Evolutionary conservation across 2,797 vertebrate species (phyloP), one percentile per base, ranked within the genome.

Genomic region (Artibeus lituratus): DNA sequence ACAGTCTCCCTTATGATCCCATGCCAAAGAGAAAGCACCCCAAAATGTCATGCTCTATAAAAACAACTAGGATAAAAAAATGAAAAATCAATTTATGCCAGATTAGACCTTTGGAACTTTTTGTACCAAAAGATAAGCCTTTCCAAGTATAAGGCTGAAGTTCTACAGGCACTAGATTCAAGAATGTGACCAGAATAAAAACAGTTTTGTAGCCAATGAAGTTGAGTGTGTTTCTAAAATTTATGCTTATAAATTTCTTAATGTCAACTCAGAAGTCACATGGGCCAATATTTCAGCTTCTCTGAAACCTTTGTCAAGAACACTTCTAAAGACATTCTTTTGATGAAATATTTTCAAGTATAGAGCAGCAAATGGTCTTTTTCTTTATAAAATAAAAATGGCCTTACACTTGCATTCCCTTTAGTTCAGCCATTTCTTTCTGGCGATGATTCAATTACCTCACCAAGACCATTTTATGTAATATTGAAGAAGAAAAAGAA

Each of bases 361-460:
- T 37, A 73, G 1, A 87, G 77, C 59, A 37, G 37, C 87, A 92
- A 96, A 93, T 55, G 76, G 47, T 80, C 26, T 74, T 93, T 87
- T 93, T 93, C 57, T 86, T 82, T 91, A 70, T 42, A 59, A 93
- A 94, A 78, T 26, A 91, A 85, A 96, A 89, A 87, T 81, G 74
- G 89, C 42, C 86, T 47, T 47, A 32, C 15, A n/a, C 35, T 62
- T 84, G 55, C 10, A 49, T 85, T 87, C 91, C 83, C 44, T 80
- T 69, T 72, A 82, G 93, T 69, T 94, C 59, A 81, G 83, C 57
- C 73, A 35, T 82, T 88, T 96, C 81, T 81, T 76, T 87, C 70
- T 91, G 88, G 62, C 55, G 81, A 65, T 18, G 35, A 47, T 5
- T 70, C 83, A 93, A 37, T 39, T 22, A 84, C 51, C 74, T 91